These are phyloP conservation scores for Pedetes capensis DNA, from an alignment of 2,113 vertebrate species.

Conservation along the genomic window DNA sequence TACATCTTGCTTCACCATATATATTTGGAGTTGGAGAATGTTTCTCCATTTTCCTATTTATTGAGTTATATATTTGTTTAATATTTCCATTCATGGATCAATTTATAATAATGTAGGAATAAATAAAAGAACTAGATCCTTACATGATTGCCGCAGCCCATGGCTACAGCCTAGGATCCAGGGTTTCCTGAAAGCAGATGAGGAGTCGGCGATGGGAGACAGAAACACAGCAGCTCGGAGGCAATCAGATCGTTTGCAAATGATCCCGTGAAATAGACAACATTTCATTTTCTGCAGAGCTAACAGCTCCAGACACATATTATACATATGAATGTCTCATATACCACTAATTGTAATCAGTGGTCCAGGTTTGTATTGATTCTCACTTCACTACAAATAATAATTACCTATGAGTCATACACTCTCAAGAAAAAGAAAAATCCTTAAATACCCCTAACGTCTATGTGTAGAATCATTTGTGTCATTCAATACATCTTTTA, in stretches of 20 bases:
- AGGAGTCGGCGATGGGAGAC: no score
- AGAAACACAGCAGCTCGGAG: no score
- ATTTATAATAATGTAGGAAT: neutral
- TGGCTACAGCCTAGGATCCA: no score
- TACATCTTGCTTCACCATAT: neutral
- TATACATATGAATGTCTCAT: neutral
- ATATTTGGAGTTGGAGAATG: neutral
- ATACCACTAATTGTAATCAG: fast-evolving
- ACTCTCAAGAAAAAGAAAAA: neutral
- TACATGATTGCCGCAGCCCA: no score
- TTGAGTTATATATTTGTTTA: neutral
- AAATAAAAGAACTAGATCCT: neutral
- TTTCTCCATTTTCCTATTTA: neutral
- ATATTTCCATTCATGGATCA: neutral
- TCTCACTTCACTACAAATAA: neutral
- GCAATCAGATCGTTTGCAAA: neutral
- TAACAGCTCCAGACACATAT: neutral
- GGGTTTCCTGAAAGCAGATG: no score
- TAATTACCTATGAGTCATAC: neutral
- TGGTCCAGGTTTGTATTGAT: neutral
- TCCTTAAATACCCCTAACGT: neutral
- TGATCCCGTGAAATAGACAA: no score
- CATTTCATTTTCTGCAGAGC: neutral
- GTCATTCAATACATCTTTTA: neutral
- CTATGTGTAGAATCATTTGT: neutral